phyloP scores from a whole-genome alignment of 2,888 invertebrate genomes.

The Pantelozetes paolii region DNA sequence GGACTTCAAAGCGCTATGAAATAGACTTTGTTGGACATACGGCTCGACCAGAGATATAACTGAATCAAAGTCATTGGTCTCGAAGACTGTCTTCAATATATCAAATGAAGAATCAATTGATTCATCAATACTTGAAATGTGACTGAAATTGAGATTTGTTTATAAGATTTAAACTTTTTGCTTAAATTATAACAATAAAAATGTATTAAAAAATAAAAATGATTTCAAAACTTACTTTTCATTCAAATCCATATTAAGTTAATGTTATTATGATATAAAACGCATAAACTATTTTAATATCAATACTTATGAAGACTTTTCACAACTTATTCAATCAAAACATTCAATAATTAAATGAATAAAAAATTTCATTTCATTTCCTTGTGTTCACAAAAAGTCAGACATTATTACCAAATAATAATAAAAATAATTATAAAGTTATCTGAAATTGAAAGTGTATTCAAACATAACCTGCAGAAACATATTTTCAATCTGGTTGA shows the following conservation, averaged over 20 bases:
- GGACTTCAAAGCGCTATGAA: constrained; percentile 34
- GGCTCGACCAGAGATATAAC: constrained; percentile 25
- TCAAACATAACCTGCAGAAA: too few species aligned
- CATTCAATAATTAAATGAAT: background rate
- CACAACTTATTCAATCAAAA: background rate
- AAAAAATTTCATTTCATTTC: too few species aligned
- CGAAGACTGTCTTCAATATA: constrained; percentile 35
- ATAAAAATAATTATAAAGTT: background rate
- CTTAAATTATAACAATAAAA: too few species aligned
- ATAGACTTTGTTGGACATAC: constrained; percentile 31
- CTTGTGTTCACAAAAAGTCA: background rate
- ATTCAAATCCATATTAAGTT: background rate
- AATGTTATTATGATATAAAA: too few species aligned
- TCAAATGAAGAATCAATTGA: constrained; percentile 36
- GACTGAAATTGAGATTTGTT: background rate
- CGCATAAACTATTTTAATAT: background rate
- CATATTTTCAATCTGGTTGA: background rate
- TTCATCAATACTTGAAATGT: constrained; percentile 22
- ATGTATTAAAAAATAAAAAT: too few species aligned
- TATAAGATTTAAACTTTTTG: too few species aligned
- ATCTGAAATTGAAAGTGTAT: too few species aligned
- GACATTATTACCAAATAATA: background rate
- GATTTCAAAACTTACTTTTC: constrained; percentile 2
- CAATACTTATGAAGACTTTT: too few species aligned
- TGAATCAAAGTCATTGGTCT: constrained; percentile 33